Percentiles rank a stretch among this genome's conserved stretches.
phyloP scores from a whole-genome alignment of 2,888 invertebrate genomes.

The Catocala sponsa region DNA sequence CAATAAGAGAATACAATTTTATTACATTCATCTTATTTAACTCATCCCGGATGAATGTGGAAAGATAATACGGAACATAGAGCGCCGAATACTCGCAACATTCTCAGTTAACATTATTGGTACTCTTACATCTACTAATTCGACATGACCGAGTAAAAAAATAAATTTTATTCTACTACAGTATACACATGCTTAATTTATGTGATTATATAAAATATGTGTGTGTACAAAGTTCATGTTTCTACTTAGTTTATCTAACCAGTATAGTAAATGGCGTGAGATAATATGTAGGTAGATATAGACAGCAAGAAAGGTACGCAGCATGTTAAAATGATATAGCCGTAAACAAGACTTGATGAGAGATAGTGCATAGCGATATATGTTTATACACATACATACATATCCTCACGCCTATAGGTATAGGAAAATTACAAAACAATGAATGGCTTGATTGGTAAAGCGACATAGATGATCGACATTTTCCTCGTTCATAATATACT shows the following conservation, averaged over 20 bases:
- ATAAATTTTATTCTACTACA: constrained; percentile 2
- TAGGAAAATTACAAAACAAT: too few species aligned
- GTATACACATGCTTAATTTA: constrained; percentile 3
- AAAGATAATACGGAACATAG: constrained; percentile 20
- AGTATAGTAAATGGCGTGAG: neutral
- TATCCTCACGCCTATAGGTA: too few species aligned
- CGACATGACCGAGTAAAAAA: constrained; percentile 10
- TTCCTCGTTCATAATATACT: too few species aligned
- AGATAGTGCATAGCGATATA: too few species aligned
- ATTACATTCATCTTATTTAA: constrained; percentile 45
- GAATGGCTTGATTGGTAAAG: too few species aligned
- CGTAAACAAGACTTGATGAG: too few species aligned
- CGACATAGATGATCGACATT: too few species aligned
- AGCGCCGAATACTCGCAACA: neutral
- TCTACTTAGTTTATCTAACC: constrained; percentile 18
- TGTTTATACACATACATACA: too few species aligned
- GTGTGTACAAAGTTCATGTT: constrained; percentile 1
- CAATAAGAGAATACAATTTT: constrained; percentile 50
- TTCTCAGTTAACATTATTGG: neutral
- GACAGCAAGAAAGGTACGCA: too few species aligned
- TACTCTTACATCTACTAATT: constrained; percentile 1
- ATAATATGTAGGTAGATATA: too few species aligned
- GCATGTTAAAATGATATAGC: too few species aligned
- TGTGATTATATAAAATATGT: neutral
- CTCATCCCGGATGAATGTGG: constrained; percentile 16